A percentile compares a stretch with the other conserved stretches of the same genome.
phyloP scores from a whole-genome alignment of 1,140 invertebrate genomes.

The Charaxes varanes region DNA sequence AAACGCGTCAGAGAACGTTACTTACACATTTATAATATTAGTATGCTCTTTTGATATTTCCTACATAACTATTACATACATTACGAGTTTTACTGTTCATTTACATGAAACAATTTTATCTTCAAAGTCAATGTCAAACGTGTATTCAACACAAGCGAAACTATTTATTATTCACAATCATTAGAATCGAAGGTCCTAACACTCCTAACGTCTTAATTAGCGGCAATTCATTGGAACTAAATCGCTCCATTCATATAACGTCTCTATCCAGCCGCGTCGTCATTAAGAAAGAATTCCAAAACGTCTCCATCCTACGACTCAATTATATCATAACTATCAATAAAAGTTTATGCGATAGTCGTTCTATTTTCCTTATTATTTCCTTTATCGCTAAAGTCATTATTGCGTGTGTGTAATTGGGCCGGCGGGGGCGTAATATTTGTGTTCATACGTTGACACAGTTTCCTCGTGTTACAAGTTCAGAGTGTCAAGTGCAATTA shows the following conservation, averaged over 20 bases:
- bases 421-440: neutral
- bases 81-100: too few species aligned
- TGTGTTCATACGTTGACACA: slow-evolving; percentile 12
- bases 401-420: slow-evolving; percentile 5
- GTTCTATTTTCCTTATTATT: neutral
- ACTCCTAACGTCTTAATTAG: slow-evolving; percentile 20
- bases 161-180: slow-evolving; percentile 9
- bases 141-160: slow-evolving; percentile 3
- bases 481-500: slow-evolving; percentile 40
- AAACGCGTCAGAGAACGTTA: too few species aligned
- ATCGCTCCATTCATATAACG: slow-evolving; percentile 15
- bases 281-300: slow-evolving; percentile 30
- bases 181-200: slow-evolving; percentile 11
- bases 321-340: slow-evolving; percentile 4
- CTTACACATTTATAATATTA: too few species aligned
- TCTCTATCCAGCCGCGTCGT: slow-evolving; percentile 23
- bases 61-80: too few species aligned
- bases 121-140: neutral
- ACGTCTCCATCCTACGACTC: slow-evolving; percentile 3
- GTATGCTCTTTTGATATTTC: too few species aligned
- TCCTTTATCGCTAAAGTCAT: slow-evolving; percentile 2
- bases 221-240: slow-evolving; percentile 18
- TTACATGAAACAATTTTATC: too few species aligned
- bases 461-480: slow-evolving; percentile 20
- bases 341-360: slow-evolving; percentile 9